phyloP scores from a whole-genome alignment of 2,888 invertebrate species.

The Thyatira batis region DNA sequence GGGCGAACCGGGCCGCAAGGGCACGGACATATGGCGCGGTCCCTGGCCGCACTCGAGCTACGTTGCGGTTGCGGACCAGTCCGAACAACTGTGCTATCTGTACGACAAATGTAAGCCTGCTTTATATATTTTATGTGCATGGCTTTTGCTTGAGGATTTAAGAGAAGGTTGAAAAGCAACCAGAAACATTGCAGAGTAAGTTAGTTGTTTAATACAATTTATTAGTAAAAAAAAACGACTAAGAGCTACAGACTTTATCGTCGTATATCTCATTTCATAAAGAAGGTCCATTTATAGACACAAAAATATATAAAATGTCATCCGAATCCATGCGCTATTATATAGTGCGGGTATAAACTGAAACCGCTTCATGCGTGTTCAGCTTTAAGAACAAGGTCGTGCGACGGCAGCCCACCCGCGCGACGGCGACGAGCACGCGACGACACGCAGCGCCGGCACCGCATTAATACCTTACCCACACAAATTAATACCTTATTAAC shows the following conservation, averaged over 20 bases:
- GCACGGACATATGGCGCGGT: neutral
- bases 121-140: neutral
- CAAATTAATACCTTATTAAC: neutral
- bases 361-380: neutral
- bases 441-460: no score
- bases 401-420: neutral
- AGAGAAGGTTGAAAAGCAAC: no score
- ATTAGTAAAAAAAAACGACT: no score
- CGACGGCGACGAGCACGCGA: neutral
- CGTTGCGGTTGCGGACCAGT: neutral
- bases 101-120: neutral
- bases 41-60: neutral
- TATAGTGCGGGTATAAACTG: neutral
- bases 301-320: no score
- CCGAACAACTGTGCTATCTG: neutral
- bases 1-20: neutral
- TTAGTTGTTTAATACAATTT: no score
- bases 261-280: no score
- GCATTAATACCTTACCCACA: no score
- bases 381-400: neutral
- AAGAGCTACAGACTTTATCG: no score
- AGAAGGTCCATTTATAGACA: no score
- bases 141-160: no score
- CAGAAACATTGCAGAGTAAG: no score
- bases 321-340: no score